A percentile compares a stretch with the other conserved stretches of the same genome.
These are phyloP conservation scores for Galendromus occidentalis DNA, from an alignment of 1,140 invertebrate genomes.

Conservation along the genomic window DNA sequence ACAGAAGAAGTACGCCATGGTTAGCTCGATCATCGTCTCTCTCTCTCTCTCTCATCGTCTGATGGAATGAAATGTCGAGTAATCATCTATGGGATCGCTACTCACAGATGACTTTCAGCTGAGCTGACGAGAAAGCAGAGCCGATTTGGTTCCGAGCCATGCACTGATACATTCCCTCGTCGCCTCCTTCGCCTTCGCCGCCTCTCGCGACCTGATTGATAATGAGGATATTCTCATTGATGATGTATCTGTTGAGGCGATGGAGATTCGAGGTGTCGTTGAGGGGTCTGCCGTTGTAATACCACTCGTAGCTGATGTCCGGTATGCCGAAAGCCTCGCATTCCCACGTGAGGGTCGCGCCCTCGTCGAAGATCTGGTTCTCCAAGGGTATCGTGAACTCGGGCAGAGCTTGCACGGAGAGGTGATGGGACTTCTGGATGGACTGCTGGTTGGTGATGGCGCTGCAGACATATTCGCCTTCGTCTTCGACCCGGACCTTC, in stretches of 20 bases:
- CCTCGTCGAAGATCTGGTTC: constrained; percentile 68
- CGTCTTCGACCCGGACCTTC: constrained; percentile 67
- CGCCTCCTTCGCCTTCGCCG: constrained; percentile 28
- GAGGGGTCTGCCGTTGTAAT: constrained; percentile 57
- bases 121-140: constrained; percentile 61
- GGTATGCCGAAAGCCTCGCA: constrained; percentile 91
- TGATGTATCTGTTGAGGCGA: constrained; percentile 23
- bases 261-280: constrained; percentile 36
- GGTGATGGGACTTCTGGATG: constrained; percentile 48
- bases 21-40: neutral
- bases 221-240: constrained; percentile 67
- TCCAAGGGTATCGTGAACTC: constrained; percentile 74
- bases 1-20: constrained; percentile 19
- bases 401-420: constrained; percentile 53
- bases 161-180: constrained; percentile 93
- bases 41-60: no score
- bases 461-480: constrained; percentile 73
- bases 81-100: constrained; percentile 12
- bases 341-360: constrained; percentile 57
- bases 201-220: constrained; percentile 53
- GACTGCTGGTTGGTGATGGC: constrained; percentile 63
- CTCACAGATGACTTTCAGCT: constrained; percentile 58
- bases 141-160: constrained; percentile 69
- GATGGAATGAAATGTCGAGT: neutral
- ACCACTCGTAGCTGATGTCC: constrained; percentile 79